Evolutionary conservation across 2,888 invertebrate species (phyloP).

Genomic region (Dione vanillae): DNA sequence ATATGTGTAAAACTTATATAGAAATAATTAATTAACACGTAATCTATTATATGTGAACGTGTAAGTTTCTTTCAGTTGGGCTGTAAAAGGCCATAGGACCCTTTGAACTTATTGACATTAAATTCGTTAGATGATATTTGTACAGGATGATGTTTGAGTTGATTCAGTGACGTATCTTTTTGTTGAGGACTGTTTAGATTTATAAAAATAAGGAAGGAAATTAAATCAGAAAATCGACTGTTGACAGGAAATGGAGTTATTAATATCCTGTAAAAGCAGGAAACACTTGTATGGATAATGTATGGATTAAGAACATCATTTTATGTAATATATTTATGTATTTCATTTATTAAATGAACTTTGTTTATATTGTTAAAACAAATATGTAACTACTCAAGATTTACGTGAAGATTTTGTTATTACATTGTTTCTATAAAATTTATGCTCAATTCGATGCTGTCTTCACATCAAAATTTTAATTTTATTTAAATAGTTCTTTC

Average conservation of each 20-base stretch:
- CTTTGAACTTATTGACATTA: conserved; percentile 22
- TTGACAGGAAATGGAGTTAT: conserved; percentile 33
- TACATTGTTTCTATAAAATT: not conserved
- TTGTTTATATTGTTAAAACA: no score
- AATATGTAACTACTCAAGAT: no score
- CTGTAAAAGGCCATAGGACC: conserved; percentile 8
- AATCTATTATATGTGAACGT: not conserved
- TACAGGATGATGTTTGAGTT: conserved; percentile 35
- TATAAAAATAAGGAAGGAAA: conserved; percentile 32
- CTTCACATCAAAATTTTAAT: not conserved
- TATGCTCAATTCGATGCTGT: not conserved
- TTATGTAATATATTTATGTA: no score
- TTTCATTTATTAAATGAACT: no score
- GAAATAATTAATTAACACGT: not conserved
- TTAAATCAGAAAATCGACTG: conserved; percentile 25
- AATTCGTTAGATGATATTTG: conserved; percentile 36
- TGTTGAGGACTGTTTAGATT: conserved; percentile 28
- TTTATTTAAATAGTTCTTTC: not conserved
- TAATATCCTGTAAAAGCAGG: conserved; percentile 16
- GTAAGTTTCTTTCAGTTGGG: not conserved
- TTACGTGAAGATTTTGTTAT: no score
- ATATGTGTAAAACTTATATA: not conserved
- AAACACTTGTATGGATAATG: not conserved
- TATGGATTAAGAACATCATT: not conserved
- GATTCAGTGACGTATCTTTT: conserved; percentile 33